Evolutionary conservation across 2,888 invertebrate genomes (phyloP), one percentile per base, ranked within the genome.

Genomic region (Drosophila meridiana): DNA sequence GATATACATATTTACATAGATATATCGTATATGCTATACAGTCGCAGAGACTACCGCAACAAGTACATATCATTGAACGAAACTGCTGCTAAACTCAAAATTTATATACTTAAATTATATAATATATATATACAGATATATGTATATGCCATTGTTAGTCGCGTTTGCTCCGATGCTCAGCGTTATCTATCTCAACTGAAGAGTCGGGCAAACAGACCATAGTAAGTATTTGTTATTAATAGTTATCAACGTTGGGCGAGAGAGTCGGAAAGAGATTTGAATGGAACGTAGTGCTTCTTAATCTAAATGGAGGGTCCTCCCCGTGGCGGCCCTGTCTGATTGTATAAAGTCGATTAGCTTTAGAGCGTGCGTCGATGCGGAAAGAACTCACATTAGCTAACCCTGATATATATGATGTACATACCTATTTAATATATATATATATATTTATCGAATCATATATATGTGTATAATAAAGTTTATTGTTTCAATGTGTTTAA

Each of bases 11-110:
- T 48, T 61, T 47, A 59, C 59, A 59, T 34, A 59, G 60, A 74
- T 63, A 74, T 64, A 69, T 74, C 68, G 48, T 74, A 56, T 73
- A 59, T 59, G 69, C 74, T 78, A 83, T 73, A 68, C 52, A 50
- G 90, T 83, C 76, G 20, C 32, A 73, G 89, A 91, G 92, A 92
- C 92, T 92, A 76, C 91, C 83, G 93, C 92, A 92, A 92, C 93
- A 90, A 87, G 85, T 90, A 92, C 92, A 92, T 92, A 92, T 92
- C 92, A 93, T 82, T 82, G 75, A 91, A 81, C 77, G 80, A 77
- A 76, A 87, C 81, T 87, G 89, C 84, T 83, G 84, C 84, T 63
- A 74, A 78, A 73, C 84, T 86, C 68, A 62, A 78, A 80, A 38
- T 40, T 55, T 55, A 55, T 55, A 55, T 65, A 9, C 38, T 52